Conservation (phyloP, 2,888 invertebrate species). For the Caenorhabditis sulstoni region DNA sequence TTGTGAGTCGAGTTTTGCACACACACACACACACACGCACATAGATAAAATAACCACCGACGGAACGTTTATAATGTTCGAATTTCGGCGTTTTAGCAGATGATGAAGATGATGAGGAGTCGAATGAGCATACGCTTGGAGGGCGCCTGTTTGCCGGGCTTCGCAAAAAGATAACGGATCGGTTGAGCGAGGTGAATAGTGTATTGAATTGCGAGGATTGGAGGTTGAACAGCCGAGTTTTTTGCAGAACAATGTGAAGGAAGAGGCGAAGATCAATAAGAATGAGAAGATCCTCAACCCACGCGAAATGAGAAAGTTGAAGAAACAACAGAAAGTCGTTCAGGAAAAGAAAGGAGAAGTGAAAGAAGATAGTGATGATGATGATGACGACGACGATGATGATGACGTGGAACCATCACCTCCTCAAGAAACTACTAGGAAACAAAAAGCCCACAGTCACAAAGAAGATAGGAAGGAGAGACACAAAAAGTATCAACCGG, state of each 20-base stretch:
- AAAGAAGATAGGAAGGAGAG: conserved; percentile 50
- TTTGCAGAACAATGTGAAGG: conserved; percentile 49
- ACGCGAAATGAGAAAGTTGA: conserved; percentile 41
- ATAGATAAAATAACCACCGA: conserved; percentile 7
- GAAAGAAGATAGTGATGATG: conserved; percentile 36
- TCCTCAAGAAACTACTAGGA: conserved; percentile 32
- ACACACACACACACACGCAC: not conserved
- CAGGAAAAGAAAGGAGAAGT: conserved; percentile 22
- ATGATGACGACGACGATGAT: conserved; percentile 58
- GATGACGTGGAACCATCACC: conserved; percentile 57
- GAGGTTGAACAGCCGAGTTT: too few relatives aligned
- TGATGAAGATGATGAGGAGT: conserved; percentile 66
- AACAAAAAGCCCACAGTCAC: conserved; percentile 45
- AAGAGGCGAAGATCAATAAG: conserved; percentile 36
- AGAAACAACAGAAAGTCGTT: conserved; percentile 42
- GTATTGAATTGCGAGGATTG: too few relatives aligned
- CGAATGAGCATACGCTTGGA: conserved; percentile 60
- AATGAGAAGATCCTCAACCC: conserved; percentile 39
- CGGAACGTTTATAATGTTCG: not conserved
- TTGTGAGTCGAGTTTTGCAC: conserved; percentile 25
- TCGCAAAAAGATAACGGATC: conserved; percentile 64
- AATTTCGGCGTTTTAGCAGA: conserved; percentile 39
- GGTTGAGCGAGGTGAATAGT: conserved; percentile 40
- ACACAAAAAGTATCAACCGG: conserved; percentile 51
- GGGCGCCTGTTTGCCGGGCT: conserved; percentile 66